These are phyloP conservation scores for Eristalinus aeneus DNA, from an alignment of 2,888 invertebrate species.

Conservation along the genomic window DNA sequence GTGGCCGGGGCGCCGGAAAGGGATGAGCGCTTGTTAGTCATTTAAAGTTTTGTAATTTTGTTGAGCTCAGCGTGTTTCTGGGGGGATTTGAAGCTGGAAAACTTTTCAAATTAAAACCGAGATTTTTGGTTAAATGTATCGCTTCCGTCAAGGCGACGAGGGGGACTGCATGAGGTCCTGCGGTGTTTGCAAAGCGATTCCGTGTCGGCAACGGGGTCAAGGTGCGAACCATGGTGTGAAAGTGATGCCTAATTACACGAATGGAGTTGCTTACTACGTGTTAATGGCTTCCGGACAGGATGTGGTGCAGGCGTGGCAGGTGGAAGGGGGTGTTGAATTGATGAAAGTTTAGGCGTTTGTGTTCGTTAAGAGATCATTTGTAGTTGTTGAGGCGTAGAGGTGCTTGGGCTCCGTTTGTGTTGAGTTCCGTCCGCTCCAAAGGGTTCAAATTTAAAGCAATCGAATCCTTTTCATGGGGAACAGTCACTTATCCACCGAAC, in stretches of 20 bases:
- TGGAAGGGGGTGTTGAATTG: neutral
- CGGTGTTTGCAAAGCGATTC: neutral
- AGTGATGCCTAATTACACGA: neutral
- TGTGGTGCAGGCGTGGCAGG: neutral
- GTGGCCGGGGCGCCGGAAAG: neutral
- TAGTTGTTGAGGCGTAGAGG: neutral
- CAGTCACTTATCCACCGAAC: no score
- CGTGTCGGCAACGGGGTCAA: neutral
- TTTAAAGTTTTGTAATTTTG: constrained; percentile 68
- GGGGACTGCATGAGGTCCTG: neutral
- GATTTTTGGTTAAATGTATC: constrained; percentile 35
- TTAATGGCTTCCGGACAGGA: neutral
- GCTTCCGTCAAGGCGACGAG: neutral
- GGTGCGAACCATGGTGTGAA: neutral
- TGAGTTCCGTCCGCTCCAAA: no score
- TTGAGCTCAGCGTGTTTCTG: constrained; percentile 36
- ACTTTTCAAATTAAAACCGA: constrained; percentile 59
- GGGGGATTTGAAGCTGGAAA: constrained; percentile 31
- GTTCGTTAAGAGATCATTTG: neutral
- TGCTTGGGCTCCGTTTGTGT: neutral
- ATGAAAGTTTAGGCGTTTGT: neutral
- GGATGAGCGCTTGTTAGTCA: constrained; percentile 39
- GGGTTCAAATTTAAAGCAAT: no score
- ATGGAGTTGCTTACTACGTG: neutral
- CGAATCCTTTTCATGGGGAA: no score